These are phyloP conservation scores for Florisuga fusca DNA, from an alignment of 2,797 vertebrate species.

Conservation along the genomic window DNA sequence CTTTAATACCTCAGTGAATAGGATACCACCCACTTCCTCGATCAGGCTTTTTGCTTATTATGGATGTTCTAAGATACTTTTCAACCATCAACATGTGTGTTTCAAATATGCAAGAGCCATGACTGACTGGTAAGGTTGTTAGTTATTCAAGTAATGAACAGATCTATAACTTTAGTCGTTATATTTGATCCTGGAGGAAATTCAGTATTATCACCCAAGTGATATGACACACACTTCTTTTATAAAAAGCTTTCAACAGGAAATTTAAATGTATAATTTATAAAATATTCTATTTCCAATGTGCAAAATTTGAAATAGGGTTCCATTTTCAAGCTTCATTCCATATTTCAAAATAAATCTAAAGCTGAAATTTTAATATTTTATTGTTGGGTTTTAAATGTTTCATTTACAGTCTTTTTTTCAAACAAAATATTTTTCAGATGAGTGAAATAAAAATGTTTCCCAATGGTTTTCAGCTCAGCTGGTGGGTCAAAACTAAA, in stretches of 20 bases:
- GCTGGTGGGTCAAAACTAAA: not conserved
- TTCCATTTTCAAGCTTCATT: not conserved
- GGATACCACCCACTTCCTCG: not conserved
- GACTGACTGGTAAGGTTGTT: constrained; percentile 16
- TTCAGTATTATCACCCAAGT: not conserved
- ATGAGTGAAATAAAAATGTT: not conserved
- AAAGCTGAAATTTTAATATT: not conserved
- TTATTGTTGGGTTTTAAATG: not conserved
- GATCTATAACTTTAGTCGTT: not conserved
- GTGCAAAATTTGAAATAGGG: not conserved
- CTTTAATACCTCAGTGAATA: constrained; percentile 8
- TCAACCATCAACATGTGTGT: not conserved
- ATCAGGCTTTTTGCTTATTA: constrained; percentile 23
- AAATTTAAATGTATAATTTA: not conserved
- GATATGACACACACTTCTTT: not conserved
- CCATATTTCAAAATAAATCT: not conserved
- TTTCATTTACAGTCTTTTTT: not conserved
- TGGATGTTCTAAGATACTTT: not conserved
- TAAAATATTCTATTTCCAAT: not conserved
- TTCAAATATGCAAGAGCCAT: constrained; percentile 3
- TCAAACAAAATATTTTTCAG: not conserved
- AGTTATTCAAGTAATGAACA: constrained; percentile 10
- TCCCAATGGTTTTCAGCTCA: not conserved
- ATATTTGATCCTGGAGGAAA: constrained; percentile 26
- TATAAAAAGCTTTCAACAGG: constrained; percentile 23